These are phyloP conservation scores for Paraplagusia blochii DNA, from an alignment of 2,113 vertebrate species.

Conservation along the genomic window DNA sequence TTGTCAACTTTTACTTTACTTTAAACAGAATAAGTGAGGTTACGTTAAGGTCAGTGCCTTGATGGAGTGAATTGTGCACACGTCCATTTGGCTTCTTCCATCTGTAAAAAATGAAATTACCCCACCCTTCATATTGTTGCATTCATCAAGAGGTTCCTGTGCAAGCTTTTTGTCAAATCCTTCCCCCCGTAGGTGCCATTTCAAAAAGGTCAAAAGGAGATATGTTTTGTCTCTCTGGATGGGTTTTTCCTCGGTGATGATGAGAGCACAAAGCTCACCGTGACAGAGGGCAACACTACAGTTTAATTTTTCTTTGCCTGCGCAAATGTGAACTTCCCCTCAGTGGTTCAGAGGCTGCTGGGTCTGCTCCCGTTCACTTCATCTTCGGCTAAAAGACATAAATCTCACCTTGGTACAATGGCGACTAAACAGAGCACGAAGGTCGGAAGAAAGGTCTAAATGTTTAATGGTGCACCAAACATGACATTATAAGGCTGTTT, in stretches of 20 bases:
- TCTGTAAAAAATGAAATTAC: constrained; percentile 64
- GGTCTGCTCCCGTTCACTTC: constrained; percentile 41
- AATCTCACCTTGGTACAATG: constrained; percentile 39
- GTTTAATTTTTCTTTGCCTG: constrained; percentile 38
- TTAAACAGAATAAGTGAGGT: constrained; percentile 36
- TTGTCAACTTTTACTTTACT: constrained; percentile 12
- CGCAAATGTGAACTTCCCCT: constrained; percentile 21
- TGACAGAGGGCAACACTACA: constrained; percentile 48
- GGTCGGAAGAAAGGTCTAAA: constrained; percentile 53
- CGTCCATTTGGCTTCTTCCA: constrained; percentile 44
- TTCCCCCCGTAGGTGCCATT: constrained; percentile 58
- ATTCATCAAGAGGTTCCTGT: constrained; percentile 64
- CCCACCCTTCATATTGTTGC: constrained; percentile 54
- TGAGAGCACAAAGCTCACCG: constrained; percentile 43
- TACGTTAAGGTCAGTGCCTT: constrained; percentile 63
- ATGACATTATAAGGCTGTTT: constrained; percentile 34
- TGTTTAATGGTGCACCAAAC: constrained; percentile 34
- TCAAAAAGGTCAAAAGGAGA: constrained; percentile 61
- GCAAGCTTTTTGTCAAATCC: constrained; percentile 62
- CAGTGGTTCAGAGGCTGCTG: constrained; percentile 14
- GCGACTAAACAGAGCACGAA: constrained; percentile 46
- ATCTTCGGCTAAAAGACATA: constrained; percentile 51
- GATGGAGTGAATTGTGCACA: constrained; percentile 50
- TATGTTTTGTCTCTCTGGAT: constrained; percentile 49
- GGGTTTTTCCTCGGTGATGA: constrained; percentile 44